Evolutionary conservation across 30 jellyfish, hydroid and myxozoan species (phyloP), one percentile per base, ranked within the genome.

Genomic region (Cassiopea xamachana): DNA sequence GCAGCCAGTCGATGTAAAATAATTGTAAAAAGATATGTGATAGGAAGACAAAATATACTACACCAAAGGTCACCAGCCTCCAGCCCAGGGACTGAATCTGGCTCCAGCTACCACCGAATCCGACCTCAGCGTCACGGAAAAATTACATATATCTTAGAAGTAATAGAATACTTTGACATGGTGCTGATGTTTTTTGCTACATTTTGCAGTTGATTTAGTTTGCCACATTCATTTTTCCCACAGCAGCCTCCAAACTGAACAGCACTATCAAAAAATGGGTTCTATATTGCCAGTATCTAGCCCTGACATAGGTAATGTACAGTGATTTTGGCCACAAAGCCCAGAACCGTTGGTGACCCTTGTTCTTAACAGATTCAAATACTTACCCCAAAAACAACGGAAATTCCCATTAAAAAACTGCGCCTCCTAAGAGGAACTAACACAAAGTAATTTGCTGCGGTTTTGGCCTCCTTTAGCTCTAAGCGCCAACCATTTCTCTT

Each of bases 401-500:
- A 64, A 64, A 64, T 64, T 17, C 15, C 15, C 19, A 2, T 2
- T 27, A 5, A 4, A 64, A 13, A 64, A 64, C 43, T 4, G 74
- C 7, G 7, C 64, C 12, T 14, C 49, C 51, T 51, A 79, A 51
- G 87, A 49, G 12, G 87, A 55, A n/a, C 60, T 80, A 62, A 90
- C 64, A 82, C 97, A 90, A 2, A 90, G 58, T 0, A 90, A 90
- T 69, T 62, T 82, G 49, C 71, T 73, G 46, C 73, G 80, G 80
- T 14, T 74, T 73, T 76, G 93, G 46, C 86, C 85, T 44, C 93
- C 90, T 80, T 90, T 90, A 0, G 77, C 86, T 16, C 97, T 87
- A n/a, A 90, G 80, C 46, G 90, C 75, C 69, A 90, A 87, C 97
- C 97, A 90, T 67, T 77, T 82, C 48, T 90, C 93, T 67, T 90